These are phyloP conservation scores for Andricus quercusramuli DNA, from an alignment of 2,888 invertebrate species.

Conservation along the genomic window DNA sequence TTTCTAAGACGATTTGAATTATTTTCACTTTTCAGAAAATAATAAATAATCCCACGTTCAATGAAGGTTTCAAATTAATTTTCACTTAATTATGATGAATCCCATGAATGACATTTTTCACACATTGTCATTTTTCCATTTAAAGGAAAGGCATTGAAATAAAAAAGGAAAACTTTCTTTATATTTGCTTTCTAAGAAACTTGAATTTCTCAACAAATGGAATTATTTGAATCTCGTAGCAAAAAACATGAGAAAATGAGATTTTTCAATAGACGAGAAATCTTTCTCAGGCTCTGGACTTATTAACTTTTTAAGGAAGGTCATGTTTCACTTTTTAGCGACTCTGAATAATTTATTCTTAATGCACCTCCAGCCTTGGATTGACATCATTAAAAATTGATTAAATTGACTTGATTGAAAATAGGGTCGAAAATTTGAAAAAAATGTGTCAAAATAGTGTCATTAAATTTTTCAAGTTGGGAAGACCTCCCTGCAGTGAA, in stretches of 20 bases:
- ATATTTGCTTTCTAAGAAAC: neutral
- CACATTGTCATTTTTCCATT: neutral
- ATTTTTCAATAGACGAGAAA: slow-evolving; percentile 20
- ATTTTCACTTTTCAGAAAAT: neutral
- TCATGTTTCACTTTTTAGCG: slow-evolving; percentile 11
- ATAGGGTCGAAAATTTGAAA: too few relatives aligned
- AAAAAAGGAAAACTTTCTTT: neutral
- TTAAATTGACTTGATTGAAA: too few relatives aligned
- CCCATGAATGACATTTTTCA: neutral
- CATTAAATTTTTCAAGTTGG: too few relatives aligned
- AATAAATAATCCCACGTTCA: neutral
- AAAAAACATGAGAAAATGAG: slow-evolving; percentile 25
- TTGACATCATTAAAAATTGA: too few relatives aligned
- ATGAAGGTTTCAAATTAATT: neutral
- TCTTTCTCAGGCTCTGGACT: slow-evolving; percentile 4
- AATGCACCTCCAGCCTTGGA: too few relatives aligned
- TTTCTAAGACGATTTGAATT: neutral
- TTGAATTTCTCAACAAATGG: neutral
- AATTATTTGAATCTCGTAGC: neutral
- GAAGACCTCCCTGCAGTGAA: too few relatives aligned
- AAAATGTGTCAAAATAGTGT: too few relatives aligned
- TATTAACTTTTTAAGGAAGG: slow-evolving; percentile 8
- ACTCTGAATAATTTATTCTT: neutral
- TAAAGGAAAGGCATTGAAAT: neutral
- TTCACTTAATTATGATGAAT: slow-evolving; percentile 13